These are phyloP conservation scores for Ceratina calcarata DNA, from an alignment of 1,140 invertebrate species.

Conservation along the genomic window DNA sequence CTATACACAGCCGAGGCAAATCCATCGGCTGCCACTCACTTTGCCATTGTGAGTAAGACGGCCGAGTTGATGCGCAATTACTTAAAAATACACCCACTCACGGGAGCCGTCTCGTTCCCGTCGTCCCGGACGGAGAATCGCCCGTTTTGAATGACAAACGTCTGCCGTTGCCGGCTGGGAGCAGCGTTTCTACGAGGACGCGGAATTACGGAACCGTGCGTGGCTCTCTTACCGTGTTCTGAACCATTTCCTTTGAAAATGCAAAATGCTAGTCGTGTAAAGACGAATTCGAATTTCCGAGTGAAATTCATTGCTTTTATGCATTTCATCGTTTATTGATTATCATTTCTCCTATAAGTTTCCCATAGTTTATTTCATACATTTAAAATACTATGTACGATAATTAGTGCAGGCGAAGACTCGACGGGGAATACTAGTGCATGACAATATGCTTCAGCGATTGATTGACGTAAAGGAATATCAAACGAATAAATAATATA, in stretches of 20 bases:
- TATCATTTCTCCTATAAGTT: no score
- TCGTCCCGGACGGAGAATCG: slow-evolving; percentile 1
- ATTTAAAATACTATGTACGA: no score
- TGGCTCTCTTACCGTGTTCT: neutral
- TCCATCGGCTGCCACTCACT: slow-evolving; percentile 45
- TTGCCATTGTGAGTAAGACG: slow-evolving; percentile 50
- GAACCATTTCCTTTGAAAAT: neutral
- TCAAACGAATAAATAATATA: no score
- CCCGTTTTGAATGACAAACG: slow-evolving; percentile 50
- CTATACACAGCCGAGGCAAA: slow-evolving; percentile 28
- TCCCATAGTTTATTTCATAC: no score
- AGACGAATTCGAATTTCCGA: neutral
- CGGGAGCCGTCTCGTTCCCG: neutral
- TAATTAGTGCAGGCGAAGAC: neutral
- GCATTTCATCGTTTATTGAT: no score
- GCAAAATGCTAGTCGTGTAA: neutral
- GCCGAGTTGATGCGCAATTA: slow-evolving; percentile 56
- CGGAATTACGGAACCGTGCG: neutral
- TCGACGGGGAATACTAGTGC: neutral
- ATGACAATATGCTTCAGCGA: no score
- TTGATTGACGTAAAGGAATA: no score
- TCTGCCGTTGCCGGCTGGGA: slow-evolving; percentile 12
- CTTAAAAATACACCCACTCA: slow-evolving; percentile 55
- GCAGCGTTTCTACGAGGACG: slow-evolving; percentile 11
- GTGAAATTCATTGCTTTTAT: no score